Evolutionary conservation across 2,113 vertebrate genomes (phyloP).

Genomic region (Oxyruncus cristatus): DNA sequence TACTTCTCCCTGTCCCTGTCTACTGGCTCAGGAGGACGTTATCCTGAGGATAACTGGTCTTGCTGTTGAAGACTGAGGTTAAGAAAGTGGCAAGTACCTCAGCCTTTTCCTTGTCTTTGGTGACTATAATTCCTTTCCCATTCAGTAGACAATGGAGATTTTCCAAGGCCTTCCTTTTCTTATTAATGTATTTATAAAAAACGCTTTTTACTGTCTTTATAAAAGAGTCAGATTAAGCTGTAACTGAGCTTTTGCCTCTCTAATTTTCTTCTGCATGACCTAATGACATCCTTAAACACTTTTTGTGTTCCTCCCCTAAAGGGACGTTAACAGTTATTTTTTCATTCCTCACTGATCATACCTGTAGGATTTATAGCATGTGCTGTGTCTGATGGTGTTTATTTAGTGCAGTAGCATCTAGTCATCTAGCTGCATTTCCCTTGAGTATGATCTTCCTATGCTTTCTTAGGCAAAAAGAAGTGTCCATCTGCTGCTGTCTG

Average conservation of each 20-base stretch:
- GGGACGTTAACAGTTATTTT: not conserved
- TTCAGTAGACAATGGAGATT: not conserved
- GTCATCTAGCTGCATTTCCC: not conserved
- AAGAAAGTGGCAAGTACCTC: not conserved
- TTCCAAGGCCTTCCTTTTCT: not conserved
- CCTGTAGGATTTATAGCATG: not conserved
- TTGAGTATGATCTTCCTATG: not conserved
- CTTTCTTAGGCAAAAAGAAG: not conserved
- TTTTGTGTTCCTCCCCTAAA: not conserved
- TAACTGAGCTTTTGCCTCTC: not conserved
- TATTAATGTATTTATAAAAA: not conserved
- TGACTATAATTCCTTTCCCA: not conserved
- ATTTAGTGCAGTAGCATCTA: not conserved
- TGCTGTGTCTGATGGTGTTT: not conserved
- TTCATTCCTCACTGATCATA: not conserved
- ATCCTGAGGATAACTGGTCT: not conserved
- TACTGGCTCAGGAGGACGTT: not conserved
- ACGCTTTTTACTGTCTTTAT: not conserved
- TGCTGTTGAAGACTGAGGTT: not conserved
- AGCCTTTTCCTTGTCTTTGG: not conserved
- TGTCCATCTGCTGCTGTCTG: not conserved
- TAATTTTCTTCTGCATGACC: not conserved
- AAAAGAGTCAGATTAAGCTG: not conserved
- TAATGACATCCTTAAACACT: not conserved
- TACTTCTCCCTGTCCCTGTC: not conserved